Percentiles rank a stretch among this genome's conserved stretches.
These are phyloP conservation scores for Picus viridis DNA, from an alignment of 2,797 vertebrate species.

Conservation along the genomic window DNA sequence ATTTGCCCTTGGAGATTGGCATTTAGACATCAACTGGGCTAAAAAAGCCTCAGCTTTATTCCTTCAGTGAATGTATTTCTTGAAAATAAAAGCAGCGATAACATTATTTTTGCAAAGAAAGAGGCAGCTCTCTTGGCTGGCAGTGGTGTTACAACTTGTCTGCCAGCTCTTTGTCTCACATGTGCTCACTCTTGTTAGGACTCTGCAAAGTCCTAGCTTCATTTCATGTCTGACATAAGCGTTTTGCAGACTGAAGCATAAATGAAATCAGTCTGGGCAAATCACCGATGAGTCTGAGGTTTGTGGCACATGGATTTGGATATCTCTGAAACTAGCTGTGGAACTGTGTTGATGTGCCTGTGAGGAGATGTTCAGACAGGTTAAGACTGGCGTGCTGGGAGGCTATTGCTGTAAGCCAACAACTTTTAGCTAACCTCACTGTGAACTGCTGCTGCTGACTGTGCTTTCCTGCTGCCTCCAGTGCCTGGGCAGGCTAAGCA, in stretches of 20 bases:
- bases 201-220: neutral
- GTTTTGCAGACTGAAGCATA: neutral
- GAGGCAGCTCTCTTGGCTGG: neutral
- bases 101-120: neutral
- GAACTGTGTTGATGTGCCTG: fast-evolving
- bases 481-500: neutral
- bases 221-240: neutral
- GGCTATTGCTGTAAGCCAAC: neutral
- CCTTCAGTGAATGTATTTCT: neutral
- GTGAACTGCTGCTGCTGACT: neutral
- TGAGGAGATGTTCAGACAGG: neutral
- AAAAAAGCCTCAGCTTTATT: slow-evolving; percentile 1
- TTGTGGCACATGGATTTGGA: fast-evolving
- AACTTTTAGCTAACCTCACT: neutral
- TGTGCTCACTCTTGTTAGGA: neutral
- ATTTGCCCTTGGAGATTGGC: neutral
- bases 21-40: neutral
- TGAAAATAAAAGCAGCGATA: neutral
- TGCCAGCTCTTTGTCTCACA: neutral
- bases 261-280: neutral
- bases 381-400: neutral
- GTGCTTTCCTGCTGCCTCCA: neutral
- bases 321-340: neutral
- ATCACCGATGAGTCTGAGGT: neutral
- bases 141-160: neutral